phyloP scores from a whole-genome alignment of 2,113 vertebrate species.

The Balaeniceps rex region DNA sequence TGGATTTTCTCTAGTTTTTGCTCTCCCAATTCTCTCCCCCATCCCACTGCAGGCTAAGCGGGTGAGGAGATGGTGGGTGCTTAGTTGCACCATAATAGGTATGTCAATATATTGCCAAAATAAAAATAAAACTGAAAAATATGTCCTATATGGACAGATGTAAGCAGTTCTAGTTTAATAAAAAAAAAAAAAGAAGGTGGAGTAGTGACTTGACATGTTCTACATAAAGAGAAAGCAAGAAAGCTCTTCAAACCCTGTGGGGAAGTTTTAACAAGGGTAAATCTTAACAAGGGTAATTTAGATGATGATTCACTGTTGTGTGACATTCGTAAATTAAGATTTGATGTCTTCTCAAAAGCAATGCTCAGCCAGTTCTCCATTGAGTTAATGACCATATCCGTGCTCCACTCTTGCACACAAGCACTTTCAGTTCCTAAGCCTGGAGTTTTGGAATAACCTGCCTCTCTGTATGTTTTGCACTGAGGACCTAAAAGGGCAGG shows the following conservation, averaged over 20 bases:
- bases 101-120: neutral
- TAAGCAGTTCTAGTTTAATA: neutral
- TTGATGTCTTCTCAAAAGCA: neutral
- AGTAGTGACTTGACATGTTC: neutral
- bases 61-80: neutral
- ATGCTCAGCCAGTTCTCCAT: neutral
- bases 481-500: neutral
- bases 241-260: neutral
- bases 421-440: neutral
- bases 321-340: neutral
- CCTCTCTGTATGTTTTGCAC: neutral
- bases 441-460: neutral
- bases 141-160: neutral
- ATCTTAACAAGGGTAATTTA: neutral
- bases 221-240: neutral
- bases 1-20: neutral
- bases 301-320: neutral
- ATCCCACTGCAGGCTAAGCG: neutral
- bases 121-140: neutral
- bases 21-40: neutral
- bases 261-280: neutral
- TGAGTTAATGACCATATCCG: neutral
- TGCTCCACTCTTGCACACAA: neutral
- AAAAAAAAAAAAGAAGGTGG: neutral
- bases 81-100: neutral